Percentiles rank a stretch among this genome's conserved stretches.
phyloP scores from a whole-genome alignment of 2,888 invertebrate species.

The Pristionchus arcanus region DNA sequence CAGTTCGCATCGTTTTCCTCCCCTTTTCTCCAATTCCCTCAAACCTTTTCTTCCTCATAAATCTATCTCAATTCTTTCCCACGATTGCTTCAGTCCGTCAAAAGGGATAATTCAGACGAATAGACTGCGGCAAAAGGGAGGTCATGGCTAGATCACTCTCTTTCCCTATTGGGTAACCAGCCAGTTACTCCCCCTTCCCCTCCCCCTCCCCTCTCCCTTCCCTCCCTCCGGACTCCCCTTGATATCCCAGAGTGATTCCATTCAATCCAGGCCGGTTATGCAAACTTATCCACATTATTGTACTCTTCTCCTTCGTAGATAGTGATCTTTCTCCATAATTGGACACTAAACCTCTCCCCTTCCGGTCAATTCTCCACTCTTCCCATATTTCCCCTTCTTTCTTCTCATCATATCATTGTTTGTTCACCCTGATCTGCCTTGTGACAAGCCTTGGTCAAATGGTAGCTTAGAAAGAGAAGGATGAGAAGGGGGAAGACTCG shows the following conservation, averaged over 20 bases:
- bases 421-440: neutral
- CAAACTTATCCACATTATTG: conserved; percentile 49
- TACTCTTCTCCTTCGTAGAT: conserved; percentile 25
- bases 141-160: conserved; percentile 25
- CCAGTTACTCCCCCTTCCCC: conserved; percentile 1
- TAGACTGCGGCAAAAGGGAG: conserved; percentile 48
- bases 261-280: conserved; percentile 49
- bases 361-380: neutral
- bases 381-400: neutral
- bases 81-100: conserved; percentile 36
- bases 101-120: conserved; percentile 37
- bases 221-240: neutral
- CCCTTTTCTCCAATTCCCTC: neutral
- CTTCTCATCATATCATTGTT: conserved; percentile 22
- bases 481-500: conserved; percentile 33
- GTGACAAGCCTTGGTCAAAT: neutral
- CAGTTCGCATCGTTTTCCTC: neutral
- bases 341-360: conserved; percentile 22
- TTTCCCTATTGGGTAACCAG: conserved; percentile 3
- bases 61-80: conserved; percentile 43
- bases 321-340: conserved; percentile 27
- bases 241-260: conserved; percentile 49
- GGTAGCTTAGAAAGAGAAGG: neutral
- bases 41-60: neutral
- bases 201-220: neutral